Percentiles rank a stretch among this genome's conserved stretches.
Evolutionary conservation across 2,888 invertebrate genomes (phyloP).

Genomic region (Operophtera brumata): DNA sequence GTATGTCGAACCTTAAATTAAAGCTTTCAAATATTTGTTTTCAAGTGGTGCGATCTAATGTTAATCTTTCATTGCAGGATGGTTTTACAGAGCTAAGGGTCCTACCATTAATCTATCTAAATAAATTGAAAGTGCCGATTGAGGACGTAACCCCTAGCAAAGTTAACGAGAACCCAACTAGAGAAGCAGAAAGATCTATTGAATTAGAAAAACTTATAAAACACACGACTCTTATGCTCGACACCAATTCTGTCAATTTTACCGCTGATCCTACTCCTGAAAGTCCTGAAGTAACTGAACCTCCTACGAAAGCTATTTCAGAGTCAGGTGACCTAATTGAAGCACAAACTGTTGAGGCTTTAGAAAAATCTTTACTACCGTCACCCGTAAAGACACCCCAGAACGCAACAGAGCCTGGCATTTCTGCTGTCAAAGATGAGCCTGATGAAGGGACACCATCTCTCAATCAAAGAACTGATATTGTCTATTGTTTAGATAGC

Average conservation of each 20-base stretch:
- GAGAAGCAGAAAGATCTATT: conserved; percentile 68
- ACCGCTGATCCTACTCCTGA: background rate
- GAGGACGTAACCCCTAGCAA: conserved; percentile 41
- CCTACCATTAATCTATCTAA: conserved; percentile 62
- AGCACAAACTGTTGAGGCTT: conserved; percentile 6
- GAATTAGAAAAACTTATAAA: conserved; percentile 67
- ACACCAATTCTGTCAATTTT: conserved; percentile 15
- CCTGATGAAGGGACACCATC: conserved; percentile 24
- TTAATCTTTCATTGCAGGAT: conserved; percentile 50
- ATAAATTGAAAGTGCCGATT: conserved; percentile 47
- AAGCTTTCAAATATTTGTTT: background rate
- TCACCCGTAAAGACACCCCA: conserved; percentile 5
- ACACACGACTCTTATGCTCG: conserved; percentile 43
- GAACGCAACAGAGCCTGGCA: conserved; percentile 8
- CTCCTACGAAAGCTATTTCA: background rate
- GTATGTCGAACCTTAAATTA: background rate
- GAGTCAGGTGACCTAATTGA: conserved; percentile 9
- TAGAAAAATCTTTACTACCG: conserved; percentile 9
- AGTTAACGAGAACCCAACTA: conserved; percentile 52
- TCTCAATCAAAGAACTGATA: conserved; percentile 8
- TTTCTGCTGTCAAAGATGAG: conserved; percentile 47
- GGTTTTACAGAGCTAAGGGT: conserved; percentile 54
- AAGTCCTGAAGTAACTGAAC: conserved; percentile 4
- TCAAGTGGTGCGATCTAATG: background rate
- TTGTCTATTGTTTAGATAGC: conserved; percentile 58